phyloP scores from a whole-genome alignment of 2,113 vertebrate species.

The Petrocephalus zakoni region DNA sequence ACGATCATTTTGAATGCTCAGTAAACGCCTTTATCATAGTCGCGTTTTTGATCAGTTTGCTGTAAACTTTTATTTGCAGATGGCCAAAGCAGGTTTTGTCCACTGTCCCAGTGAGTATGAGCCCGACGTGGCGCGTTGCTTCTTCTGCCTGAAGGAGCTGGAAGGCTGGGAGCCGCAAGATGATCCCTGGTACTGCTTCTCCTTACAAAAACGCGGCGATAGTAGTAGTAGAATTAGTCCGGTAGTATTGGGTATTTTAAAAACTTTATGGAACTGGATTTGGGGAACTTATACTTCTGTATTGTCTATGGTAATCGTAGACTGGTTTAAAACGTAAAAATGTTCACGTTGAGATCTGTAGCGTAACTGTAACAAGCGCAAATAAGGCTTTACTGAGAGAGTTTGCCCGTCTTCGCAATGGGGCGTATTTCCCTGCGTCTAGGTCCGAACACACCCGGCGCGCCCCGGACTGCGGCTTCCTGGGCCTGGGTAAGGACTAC shows the following conservation, averaged over 20 bases:
- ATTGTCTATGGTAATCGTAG: background rate
- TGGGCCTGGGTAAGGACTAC: conserved; percentile 53
- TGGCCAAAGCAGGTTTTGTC: conserved; percentile 69
- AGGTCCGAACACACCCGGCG: conserved; percentile 65
- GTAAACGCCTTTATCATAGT: background rate
- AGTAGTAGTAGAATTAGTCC: background rate
- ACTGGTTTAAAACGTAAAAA: background rate
- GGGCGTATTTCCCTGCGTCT: background rate
- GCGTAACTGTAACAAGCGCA: background rate
- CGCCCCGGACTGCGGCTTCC: conserved; percentile 59
- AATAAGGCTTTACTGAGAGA: background rate
- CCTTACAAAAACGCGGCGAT: background rate
- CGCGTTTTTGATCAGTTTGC: background rate
- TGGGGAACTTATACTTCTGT: background rate
- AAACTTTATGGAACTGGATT: background rate
- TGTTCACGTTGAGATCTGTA: background rate
- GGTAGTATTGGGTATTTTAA: background rate
- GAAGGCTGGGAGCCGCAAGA: conserved; percentile 73
- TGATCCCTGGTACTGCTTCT: conserved; percentile 56
- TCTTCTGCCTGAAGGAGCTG: conserved; percentile 72
- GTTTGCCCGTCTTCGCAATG: background rate
- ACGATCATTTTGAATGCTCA: background rate
- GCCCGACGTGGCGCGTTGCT: conserved; percentile 66
- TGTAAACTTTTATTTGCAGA: conserved; percentile 47
- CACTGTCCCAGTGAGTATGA: conserved; percentile 60